Evolutionary conservation across 2,888 invertebrate genomes (phyloP).

Genomic region (Saturnia pavonia): DNA sequence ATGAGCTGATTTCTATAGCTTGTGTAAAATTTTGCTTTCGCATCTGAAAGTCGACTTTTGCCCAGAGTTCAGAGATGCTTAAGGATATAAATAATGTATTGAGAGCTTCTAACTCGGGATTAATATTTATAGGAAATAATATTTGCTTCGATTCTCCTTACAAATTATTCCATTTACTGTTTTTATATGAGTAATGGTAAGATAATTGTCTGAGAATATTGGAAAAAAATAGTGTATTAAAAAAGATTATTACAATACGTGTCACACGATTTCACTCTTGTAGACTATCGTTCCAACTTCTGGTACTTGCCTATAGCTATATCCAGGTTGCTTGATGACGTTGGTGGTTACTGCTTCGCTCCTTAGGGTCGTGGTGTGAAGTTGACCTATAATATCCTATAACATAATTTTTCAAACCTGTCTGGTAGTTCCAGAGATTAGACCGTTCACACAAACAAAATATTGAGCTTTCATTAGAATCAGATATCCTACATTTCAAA

Average conservation of each 20-base stretch:
- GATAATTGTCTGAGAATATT: neutral
- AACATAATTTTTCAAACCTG: neutral
- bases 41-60: neutral
- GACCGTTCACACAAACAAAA: neutral
- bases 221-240: too few relatives aligned
- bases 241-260: too few relatives aligned
- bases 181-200: neutral
- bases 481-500: neutral
- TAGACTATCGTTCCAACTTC: too few relatives aligned
- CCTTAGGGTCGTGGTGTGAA: too few relatives aligned
- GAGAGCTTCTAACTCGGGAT: neutral
- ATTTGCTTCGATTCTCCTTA: neutral
- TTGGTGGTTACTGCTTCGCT: too few relatives aligned
- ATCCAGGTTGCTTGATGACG: too few relatives aligned
- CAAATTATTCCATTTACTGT: neutral
- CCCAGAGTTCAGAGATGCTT: constrained; percentile 2
- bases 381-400: too few relatives aligned
- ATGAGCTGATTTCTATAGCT: neutral
- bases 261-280: too few relatives aligned
- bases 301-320: too few relatives aligned
- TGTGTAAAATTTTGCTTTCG: constrained; percentile 3
- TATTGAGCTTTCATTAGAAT: neutral
- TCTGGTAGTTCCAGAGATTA: neutral
- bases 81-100: neutral
- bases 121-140: neutral